Evolutionary conservation across 2,113 vertebrate genomes (phyloP), one percentile per base, ranked within the genome.

Genomic region (Quiscalus mexicanus): DNA sequence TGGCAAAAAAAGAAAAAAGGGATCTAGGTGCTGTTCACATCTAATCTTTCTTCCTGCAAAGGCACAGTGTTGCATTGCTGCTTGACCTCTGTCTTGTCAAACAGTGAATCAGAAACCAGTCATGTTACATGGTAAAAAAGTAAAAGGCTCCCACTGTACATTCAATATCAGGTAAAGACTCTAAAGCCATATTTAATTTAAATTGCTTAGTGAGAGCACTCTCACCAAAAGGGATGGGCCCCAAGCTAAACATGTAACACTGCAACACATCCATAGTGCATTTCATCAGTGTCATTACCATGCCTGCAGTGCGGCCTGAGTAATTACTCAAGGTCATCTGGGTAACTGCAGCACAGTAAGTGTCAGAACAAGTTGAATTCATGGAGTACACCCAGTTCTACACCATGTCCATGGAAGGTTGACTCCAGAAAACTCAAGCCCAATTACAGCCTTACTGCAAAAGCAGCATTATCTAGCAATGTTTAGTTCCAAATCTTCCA

Each of bases 231-330:
- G 17, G 9, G 7, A 86, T 17, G 27, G 28, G 8, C 2, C 19
- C 44, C 42, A 64, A 77, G 35, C 30, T 19, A 31, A 2, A 39
- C 14, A 33, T 2, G 0, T 27, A 63, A 15, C 17, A 73, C 15
- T 27, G 16, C 6, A 69, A 25, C 8, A 39, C 15, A 71, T 21
- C 9, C 39, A 19, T 2, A 37, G 16, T 4, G 31, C 5, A 2
- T 53, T 65, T 88, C 39, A 71, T 23, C n/a, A n/a, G 21, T 28
- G 33, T 28, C 60, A 60, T 0, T 23, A 19, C 17, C 69, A 49
- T 2, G 2, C 22, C 77, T 64, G 33, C 27, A 52, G 8, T 3
- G 6, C 25, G 23, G 68, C 16, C 62, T 0, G 0, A 85, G 35
- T 24, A 56, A 75, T 22, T 67, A 42, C 15, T 81, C 83, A 14